A percentile compares a stretch with the other conserved stretches of the same genome.
Evolutionary conservation across 2,888 invertebrate species (phyloP).

Genomic region (Halocaridina rubra): DNA sequence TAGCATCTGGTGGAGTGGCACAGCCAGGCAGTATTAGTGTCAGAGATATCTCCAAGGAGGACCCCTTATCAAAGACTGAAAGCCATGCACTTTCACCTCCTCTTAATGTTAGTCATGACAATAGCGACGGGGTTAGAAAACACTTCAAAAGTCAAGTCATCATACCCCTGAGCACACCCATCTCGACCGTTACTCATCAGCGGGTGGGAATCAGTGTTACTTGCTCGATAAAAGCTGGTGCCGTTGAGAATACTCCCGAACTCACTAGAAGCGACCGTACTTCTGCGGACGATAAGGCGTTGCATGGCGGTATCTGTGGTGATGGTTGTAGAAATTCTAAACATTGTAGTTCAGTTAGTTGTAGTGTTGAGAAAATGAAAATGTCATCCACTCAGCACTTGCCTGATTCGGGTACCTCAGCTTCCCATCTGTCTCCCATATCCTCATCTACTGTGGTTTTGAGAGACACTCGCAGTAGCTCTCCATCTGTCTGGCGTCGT

Average conservation of each 20-base stretch:
- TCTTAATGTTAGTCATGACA: no score
- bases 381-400: neutral
- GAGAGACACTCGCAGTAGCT: conserved; percentile 51
- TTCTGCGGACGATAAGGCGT: neutral
- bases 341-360: conserved; percentile 3
- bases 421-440: neutral
- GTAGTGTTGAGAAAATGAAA: conserved; percentile 13
- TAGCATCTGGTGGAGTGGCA: no score
- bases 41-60: no score
- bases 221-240: neutral
- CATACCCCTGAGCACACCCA: conserved; percentile 19
- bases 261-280: neutral
- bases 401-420: neutral
- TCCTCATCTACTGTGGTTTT: conserved; percentile 35
- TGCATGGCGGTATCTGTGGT: conserved; percentile 6
- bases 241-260: neutral
- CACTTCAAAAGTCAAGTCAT: conserved; percentile 15
- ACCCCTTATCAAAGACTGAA: no score
- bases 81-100: no score
- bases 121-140: neutral
- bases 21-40: no score
- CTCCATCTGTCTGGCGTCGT: conserved; percentile 59
- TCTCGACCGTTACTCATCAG: neutral
- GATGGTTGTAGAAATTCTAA: neutral
- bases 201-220: neutral